These are phyloP conservation scores for Drosophila kohkoa DNA, from an alignment of 1,140 invertebrate genomes.

Conservation along the genomic window DNA sequence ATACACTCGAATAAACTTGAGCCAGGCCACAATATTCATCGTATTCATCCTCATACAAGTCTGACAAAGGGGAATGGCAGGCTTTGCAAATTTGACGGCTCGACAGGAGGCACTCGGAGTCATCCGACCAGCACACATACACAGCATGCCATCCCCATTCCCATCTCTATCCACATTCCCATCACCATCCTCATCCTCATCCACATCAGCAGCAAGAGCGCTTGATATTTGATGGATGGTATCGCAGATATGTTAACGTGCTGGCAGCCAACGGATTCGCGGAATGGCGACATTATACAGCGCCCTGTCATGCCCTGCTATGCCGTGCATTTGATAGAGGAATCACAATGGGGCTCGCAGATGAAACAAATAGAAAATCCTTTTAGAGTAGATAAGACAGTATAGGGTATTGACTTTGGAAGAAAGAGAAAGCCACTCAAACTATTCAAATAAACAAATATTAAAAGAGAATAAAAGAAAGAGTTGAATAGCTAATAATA, in stretches of 20 bases:
- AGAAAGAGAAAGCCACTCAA: background rate
- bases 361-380: slow-evolving; percentile 27
- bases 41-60: background rate
- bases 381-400: background rate
- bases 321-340: slow-evolving; percentile 63
- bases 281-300: slow-evolving; percentile 47
- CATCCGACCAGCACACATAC: slow-evolving; percentile 23
- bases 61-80: slow-evolving; percentile 16
- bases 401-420: background rate
- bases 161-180: background rate
- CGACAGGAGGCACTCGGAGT: slow-evolving; percentile 45
- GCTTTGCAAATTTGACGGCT: slow-evolving; percentile 61
- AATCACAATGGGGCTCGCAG: slow-evolving; percentile 51
- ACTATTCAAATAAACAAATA: no score
- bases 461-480: no score
- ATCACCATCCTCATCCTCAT: background rate
- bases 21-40: slow-evolving; percentile 12
- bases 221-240: slow-evolving; percentile 80
- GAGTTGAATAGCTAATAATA: no score
- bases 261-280: slow-evolving; percentile 60
- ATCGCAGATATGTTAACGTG: slow-evolving; percentile 78
- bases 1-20: slow-evolving; percentile 27
- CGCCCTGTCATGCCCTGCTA: slow-evolving; percentile 13
- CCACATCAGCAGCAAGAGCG: slow-evolving; percentile 48
- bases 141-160: slow-evolving; percentile 1